Base-by-base conservation (phyloP, 2,888 invertebrate species). In the Aphodius granarius region DNA sequence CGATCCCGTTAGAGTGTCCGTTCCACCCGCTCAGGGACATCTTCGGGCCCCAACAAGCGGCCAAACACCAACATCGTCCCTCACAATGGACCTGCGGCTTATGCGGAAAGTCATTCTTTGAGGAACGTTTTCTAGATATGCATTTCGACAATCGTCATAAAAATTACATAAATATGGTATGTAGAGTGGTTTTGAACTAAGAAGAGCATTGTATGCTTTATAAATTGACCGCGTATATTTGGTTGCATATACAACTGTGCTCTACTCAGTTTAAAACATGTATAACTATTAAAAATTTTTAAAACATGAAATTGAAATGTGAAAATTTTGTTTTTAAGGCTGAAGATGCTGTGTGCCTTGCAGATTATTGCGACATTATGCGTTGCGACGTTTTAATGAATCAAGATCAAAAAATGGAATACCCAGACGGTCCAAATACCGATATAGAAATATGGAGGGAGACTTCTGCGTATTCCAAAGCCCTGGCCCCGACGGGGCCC, bases 281-380 rank as follows among this genome's bases (percentile, higher is more conserved):
- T 18, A 72, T 66, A 23, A 6, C 0, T 16, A 6, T 68, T 13
- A 17, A n/a, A 21, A n/a, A 73, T 21, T 21, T 72, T n/a, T 13
- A 16, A n/a, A 71, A 71, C 18, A 71, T 6, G n/a, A 66, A 6
- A 21, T 43, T 9, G 13, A 17, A 19, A n/a, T 21, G 6, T 68
- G 20, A 16, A n/a, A 19, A 64, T 18, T 21, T 19, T 18, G 15
- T 66, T 68, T 5, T 20, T 19, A 84, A 97, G 97, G 95, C 94
- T 75, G 95, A 96, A 88, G 96, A 97, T 87, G 94, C 96, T 78
- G 94, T 97, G 83, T 97, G 97, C 87, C 90, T 97, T 83, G 96
- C 97, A 73, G 96, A 97, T 87, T 97, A 94, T 88, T 98, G 97
- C 90, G 97, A 97, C 88, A 95, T 97, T 83, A 96, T 97, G 94